Evolutionary conservation across 2,797 vertebrate species (phyloP).

Genomic region (Pseudocheirus occidentalis): DNA sequence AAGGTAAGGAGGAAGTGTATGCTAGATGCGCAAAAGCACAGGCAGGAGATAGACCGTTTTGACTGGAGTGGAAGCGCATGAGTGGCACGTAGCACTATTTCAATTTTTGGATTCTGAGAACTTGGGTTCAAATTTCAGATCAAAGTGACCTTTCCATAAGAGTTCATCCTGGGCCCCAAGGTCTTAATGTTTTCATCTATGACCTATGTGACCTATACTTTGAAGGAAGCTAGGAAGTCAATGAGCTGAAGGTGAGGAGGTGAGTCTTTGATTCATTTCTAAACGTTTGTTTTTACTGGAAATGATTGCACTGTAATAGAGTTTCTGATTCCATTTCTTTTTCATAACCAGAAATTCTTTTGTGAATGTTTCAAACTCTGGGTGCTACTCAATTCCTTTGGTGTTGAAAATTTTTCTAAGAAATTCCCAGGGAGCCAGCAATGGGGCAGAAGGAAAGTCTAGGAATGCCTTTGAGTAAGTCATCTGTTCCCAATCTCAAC

Average conservation of each 20-base stretch:
- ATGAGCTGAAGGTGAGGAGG: neutral
- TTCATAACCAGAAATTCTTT: constrained; percentile 8
- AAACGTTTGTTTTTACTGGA: neutral
- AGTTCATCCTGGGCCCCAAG: neutral
- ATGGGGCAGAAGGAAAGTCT: neutral
- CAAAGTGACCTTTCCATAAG: neutral
- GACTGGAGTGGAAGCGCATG: neutral
- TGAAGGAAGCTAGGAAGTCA: neutral
- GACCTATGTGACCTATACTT: neutral
- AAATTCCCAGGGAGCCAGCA: neutral
- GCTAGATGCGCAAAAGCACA: neutral
- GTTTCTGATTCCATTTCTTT: neutral
- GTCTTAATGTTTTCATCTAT: neutral
- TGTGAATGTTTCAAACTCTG: neutral
- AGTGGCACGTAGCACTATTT: neutral
- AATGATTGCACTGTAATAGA: neutral
- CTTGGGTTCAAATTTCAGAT: neutral
- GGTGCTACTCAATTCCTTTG: constrained; percentile 11
- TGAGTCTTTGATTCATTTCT: neutral
- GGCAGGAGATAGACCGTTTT: neutral
- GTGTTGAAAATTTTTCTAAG: neutral
- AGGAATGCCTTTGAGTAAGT: neutral
- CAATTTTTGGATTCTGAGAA: neutral
- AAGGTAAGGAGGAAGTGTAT: neutral
- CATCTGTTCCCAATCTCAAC: constrained; percentile 10